These are phyloP conservation scores for Trachythela sp. DNA, from an alignment of 64 coral and sea anemone species.

Conservation along the genomic window DNA sequence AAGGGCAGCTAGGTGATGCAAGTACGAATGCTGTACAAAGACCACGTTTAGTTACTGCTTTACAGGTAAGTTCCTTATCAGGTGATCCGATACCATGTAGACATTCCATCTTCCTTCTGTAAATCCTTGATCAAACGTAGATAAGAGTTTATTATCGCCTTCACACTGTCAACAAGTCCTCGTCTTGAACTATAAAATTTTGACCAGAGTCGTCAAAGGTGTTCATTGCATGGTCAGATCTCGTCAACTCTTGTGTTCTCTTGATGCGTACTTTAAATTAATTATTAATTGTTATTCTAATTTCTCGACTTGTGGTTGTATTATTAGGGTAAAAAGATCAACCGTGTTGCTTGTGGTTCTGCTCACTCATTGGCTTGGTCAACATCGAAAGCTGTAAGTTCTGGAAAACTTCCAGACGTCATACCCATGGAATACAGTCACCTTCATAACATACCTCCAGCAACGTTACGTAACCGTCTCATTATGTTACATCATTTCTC, in stretches of 20 bases:
- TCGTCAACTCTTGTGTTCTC: too few species aligned
- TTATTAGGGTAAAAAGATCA: conserved; percentile 89
- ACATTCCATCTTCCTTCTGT: neutral
- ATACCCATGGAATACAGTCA: conserved; percentile 95
- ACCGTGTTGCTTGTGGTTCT: conserved; percentile 88
- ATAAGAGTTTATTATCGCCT: too few species aligned
- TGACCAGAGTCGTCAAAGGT: too few species aligned
- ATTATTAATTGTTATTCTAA: too few species aligned
- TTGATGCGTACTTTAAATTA: too few species aligned
- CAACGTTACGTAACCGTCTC: conserved; percentile 65
- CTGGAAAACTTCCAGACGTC: conserved; percentile 73
- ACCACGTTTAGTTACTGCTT: conserved; percentile 80
- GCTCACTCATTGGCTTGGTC: conserved; percentile 98
- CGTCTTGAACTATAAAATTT: too few species aligned
- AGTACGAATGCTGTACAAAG: conserved; percentile 88
- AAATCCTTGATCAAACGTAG: too few species aligned
- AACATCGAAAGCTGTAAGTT: conserved; percentile 86
- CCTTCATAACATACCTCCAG: conserved; percentile 59
- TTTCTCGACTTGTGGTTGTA: too few species aligned
- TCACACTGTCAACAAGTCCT: too few species aligned
- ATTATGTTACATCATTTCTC: conserved; percentile 95
- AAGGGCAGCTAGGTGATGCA: conserved; percentile 94
- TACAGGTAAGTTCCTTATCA: conserved; percentile 56
- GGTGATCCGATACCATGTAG: neutral
- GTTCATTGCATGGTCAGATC: too few species aligned